Evolutionary conservation across 2,113 vertebrate species (phyloP).

Genomic region (Muntiacus reevesi): DNA sequence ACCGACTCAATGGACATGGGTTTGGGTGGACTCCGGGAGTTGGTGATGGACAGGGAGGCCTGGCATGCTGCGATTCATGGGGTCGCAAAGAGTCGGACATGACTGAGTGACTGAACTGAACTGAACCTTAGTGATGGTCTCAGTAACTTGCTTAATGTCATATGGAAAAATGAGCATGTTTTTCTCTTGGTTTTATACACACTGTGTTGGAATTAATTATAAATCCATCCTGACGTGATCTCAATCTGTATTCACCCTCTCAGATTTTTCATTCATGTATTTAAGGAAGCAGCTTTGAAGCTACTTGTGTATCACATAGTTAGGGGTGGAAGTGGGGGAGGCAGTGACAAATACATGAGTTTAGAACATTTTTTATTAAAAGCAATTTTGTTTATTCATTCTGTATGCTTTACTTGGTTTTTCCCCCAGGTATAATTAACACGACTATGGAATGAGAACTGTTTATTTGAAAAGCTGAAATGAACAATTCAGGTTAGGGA

Average conservation of each 20-base stretch:
- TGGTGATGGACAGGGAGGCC: no score
- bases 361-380: slow-evolving; percentile 17
- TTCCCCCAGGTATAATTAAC: not conserved
- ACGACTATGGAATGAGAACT: not conserved
- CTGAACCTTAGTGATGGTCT: not conserved
- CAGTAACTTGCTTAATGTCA: not conserved
- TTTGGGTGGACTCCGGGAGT: no score
- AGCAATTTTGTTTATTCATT: not conserved
- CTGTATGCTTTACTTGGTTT: not conserved
- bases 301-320: not conserved
- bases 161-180: slow-evolving; percentile 29
- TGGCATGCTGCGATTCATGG: no score
- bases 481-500: not conserved
- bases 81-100: no score
- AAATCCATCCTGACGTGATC: not conserved
- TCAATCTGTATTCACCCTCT: not conserved
- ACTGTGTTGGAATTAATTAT: not conserved
- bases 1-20: no score
- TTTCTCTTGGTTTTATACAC: not conserved
- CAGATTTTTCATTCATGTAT: not conserved
- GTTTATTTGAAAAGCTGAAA: not conserved
- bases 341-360: not conserved
- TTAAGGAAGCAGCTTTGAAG: slow-evolving; percentile 35
- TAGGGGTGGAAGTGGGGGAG: fast-evolving
- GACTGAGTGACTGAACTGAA: no score